phyloP scores from a whole-genome alignment of 2,797 vertebrate species.

The Labeo calbasu region DNA sequence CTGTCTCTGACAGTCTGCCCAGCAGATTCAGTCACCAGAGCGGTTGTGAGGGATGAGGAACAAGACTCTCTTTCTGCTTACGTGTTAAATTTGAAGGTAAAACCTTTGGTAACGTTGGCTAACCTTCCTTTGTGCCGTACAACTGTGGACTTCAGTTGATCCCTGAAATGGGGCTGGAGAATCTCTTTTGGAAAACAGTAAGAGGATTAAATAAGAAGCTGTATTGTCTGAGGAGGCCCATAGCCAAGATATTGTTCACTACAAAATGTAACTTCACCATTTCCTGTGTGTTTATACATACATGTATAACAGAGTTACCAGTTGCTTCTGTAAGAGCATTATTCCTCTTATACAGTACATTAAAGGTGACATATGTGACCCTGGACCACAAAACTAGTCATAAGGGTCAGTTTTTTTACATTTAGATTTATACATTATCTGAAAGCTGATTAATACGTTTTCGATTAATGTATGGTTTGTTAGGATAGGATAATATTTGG shows the following conservation, averaged over 20 bases:
- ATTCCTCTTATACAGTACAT: background rate
- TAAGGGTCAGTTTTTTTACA: too few relatives aligned
- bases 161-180: slow-evolving; percentile 5
- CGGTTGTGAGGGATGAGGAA: background rate
- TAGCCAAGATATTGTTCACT: background rate
- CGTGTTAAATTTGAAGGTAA: background rate
- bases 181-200: background rate
- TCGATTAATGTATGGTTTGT: too few relatives aligned
- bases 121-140: background rate
- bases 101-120: background rate
- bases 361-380: background rate
- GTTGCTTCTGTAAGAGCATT: background rate
- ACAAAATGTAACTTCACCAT: background rate
- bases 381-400: too few relatives aligned
- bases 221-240: background rate
- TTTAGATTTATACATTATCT: too few relatives aligned
- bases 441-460: too few relatives aligned
- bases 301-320: too few relatives aligned
- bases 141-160: background rate
- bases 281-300: slow-evolving; percentile 5
- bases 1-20: slow-evolving; percentile 14
- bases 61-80: background rate
- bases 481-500: too few relatives aligned
- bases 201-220: background rate
- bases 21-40: background rate